Evolutionary conservation across 1,140 invertebrate genomes (phyloP).

Genomic region (Anthonomus grandis): DNA sequence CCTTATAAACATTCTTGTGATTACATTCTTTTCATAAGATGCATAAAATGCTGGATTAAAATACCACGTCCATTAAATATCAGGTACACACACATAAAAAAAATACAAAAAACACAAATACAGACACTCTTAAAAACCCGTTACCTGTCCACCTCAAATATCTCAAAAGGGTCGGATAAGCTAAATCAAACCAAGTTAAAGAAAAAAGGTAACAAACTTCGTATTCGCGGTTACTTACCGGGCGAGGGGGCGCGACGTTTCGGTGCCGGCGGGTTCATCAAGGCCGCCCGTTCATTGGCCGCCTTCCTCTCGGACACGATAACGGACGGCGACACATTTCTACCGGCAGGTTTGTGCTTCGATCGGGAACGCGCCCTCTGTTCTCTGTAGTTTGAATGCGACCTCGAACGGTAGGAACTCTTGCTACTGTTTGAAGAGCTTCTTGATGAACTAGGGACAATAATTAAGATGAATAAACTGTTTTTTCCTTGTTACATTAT

Average conservation of each 20-base stretch:
- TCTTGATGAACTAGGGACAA: constrained; percentile 46
- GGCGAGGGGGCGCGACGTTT: constrained; percentile 51
- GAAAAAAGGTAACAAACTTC: background rate
- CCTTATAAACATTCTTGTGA: too few species aligned
- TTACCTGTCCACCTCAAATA: constrained; percentile 22
- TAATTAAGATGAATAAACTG: too few species aligned
- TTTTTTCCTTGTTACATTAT: too few species aligned
- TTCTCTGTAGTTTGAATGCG: background rate
- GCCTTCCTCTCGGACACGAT: constrained; percentile 59
- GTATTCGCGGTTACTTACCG: constrained; percentile 37
- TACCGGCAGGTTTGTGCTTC: constrained; percentile 41
- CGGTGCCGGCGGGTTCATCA: constrained; percentile 69
- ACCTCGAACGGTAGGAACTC: constrained; percentile 41
- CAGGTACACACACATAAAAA: too few species aligned
- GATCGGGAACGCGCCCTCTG: constrained; percentile 47
- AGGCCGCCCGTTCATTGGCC: constrained; percentile 57
- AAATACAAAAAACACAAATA: background rate
- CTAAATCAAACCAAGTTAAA: background rate
- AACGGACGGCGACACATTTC: constrained; percentile 55
- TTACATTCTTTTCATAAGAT: too few species aligned
- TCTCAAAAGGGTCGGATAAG: constrained; percentile 6
- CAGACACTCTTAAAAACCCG: too few species aligned
- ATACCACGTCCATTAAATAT: too few species aligned
- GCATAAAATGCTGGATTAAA: too few species aligned
- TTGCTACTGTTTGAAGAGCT: constrained; percentile 47